Base-by-base conservation (phyloP, 2,113 vertebrate species). In the Brachyhypopomus occidentalis region DNA sequence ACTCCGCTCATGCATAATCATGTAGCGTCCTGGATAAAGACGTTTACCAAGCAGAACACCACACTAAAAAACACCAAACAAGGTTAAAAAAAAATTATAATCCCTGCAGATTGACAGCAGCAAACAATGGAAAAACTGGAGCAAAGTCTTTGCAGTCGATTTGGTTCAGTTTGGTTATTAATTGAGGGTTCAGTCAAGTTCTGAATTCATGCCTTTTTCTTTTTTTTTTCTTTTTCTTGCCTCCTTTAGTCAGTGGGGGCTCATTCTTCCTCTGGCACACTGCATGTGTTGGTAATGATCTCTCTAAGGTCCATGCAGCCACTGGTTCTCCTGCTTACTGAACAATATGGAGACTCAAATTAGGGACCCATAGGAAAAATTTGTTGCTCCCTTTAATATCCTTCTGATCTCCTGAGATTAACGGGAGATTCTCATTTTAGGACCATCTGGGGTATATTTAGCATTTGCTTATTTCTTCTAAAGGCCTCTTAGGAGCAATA, bases 221-320 rank as follows among this genome's bases (percentile, higher is more conserved):
- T 45, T 58, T 58, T 19, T 41, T 34, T 20, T 5, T 20, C n/a
- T 5, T 5, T 79, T 59, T 82, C 76, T 63, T 71, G 25, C 30
- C 74, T 75, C 58, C 23, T 22, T 84, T 86, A 85, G 87, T 90
- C 90, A 88, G 86, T 75, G 79, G 89, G 87, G 86, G 90, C 60
- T n/a, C 1, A 84, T 85, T 84, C 77, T 72, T 74, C 14, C 63
- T 80, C 72, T 69, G 20, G 64, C 83, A 72, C 58, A 56, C 23
- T 73, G 64, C 66, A 77, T 78, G 58, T 87, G 83, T 85, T 85
- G 85, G 69, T 91, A 91, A 92, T 92, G 89, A 91, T 91, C 82
- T 89, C 91, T 90, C 88, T 79, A 75, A 74, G 86, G 88, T 90
- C 60, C 48, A 34, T 11, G 75, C 72, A 80, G 84, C 86, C 80